Percentiles rank a stretch among this genome's conserved stretches.
These are phyloP conservation scores for Pachypeltis micranthus DNA, from an alignment of 1,140 invertebrate species.

Conservation along the genomic window DNA sequence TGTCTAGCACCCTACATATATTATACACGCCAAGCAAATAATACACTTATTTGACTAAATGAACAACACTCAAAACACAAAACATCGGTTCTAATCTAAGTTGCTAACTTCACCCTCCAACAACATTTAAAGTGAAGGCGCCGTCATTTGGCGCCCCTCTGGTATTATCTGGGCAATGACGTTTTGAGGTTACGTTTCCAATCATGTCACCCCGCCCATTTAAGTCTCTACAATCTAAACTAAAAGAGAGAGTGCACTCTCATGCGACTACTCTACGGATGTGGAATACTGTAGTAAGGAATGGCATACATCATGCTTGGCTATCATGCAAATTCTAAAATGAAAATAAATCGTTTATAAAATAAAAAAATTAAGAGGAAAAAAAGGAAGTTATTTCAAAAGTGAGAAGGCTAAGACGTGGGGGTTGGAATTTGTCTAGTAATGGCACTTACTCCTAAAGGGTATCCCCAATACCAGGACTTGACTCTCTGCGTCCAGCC, in stretches of 20 bases:
- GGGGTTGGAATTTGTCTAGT: conserved; percentile 1
- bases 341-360: background rate
- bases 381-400: conserved; percentile 24
- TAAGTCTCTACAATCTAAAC: conserved; percentile 13
- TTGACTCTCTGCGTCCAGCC: conserved; percentile 86
- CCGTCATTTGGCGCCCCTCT: too few relatives aligned
- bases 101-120: too few relatives aligned
- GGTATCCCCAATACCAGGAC: conserved; percentile 87
- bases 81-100: too few relatives aligned
- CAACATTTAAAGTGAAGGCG: too few relatives aligned
- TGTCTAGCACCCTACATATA: too few relatives aligned
- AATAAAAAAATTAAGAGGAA: conserved; percentile 5
- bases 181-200: too few relatives aligned
- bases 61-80: too few relatives aligned
- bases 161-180: too few relatives aligned
- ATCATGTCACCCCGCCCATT: too few relatives aligned
- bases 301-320: conserved; percentile 13
- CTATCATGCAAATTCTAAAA: conserved; percentile 5
- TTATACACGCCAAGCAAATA: too few relatives aligned
- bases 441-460: conserved; percentile 75
- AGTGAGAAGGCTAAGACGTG: conserved; percentile 35
- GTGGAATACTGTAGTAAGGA: conserved; percentile 23
- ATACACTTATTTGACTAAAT: too few relatives aligned
- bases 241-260: conserved; percentile 13
- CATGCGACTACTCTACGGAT: conserved; percentile 22